Evolutionary conservation across 2,113 vertebrate genomes (phyloP), one percentile per base, ranked within the genome.

Genomic region (Esox niger): DNA sequence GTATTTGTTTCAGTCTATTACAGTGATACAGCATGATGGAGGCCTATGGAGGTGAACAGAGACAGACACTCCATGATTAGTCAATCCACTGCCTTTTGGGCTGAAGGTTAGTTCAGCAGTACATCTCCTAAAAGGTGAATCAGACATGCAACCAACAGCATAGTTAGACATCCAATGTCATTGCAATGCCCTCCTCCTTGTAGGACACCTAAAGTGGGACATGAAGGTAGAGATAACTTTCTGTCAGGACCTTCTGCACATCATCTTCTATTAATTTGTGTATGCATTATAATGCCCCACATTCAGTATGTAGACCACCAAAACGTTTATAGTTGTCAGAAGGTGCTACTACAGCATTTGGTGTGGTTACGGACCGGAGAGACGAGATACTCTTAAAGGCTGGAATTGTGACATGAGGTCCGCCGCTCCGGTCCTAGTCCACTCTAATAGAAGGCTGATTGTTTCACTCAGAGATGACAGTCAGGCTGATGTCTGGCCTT

Each of bases 381-480:
- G 69, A 66, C 23, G 74, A 64, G 73, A 73, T 73, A 81, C 73
- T 84, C 79, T 77, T 60, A 79, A 82, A 86, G 75, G 79, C 68
- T 57, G 80, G 76, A 84, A 86, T 88, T 87, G 80, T 82, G 86
- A 83, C 79, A 82, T 69, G 68, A 80, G 82, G 84, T 87, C 83
- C 80, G 75, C 75, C 46, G 63, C 81, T 65, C 58, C 78, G 26
- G 74, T 70, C 69, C 78, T 71, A 66, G 86, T 87, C 85, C 86
- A 67, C 74, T 86, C 78, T 86, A 87, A 89, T 84, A 80, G 82
- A 86, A 84, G 79, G 72, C 75, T 79, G 74, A 86, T 82, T 86
- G 77, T 87, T 82, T 80, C 79, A 81, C 79, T 81, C 75, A 75
- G 75, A 81, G 78, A 82, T 69, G 77, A 78, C 69, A 76, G 75